Evolutionary conservation across 2,888 invertebrate species (phyloP), one percentile per base, ranked within the genome.

Genomic region (Amiota communis): DNA sequence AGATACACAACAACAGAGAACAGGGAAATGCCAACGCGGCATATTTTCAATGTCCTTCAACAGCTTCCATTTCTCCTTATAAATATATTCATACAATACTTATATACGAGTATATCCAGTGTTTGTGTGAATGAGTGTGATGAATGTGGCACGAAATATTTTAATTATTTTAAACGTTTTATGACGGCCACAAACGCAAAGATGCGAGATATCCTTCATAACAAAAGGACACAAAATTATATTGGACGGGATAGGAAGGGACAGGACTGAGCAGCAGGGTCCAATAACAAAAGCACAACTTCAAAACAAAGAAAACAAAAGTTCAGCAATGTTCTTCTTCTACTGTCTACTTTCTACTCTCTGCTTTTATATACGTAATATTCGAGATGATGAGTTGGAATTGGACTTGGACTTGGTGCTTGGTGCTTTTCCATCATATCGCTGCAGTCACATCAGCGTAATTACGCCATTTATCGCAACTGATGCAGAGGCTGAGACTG

Each of bases 101-200:
- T n/a, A n/a, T n/a, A n/a, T n/a, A n/a, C n/a, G 23, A 23, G 23
- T 36, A 4, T 36, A 36, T 36, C 36, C 36, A 36, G 71, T 73
- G 65, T 77, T 53, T 70, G 73, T 74, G 59, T 71, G 56, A 64
- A 72, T 74, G 73, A 76, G 77, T 79, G 79, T 79, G 82, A 86
- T 86, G 85, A 87, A 87, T 86, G 85, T 82, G 85, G 85, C 87
- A 83, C 83, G 83, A 86, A 86, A 86, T 85, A 86, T 87, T 86
- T 86, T 86, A 87, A 86, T 87, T 86, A 87, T 87, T 86, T 87
- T 86, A 87, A 86, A 87, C 86, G 86, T 82, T 87, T 86, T 85
- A 86, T 86, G 81, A 79, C 83, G 77, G 78, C 83, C 79, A 74
- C 77, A 77, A 74, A 67, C 71, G 59, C 56, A 77, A 75, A 78